Percentiles rank a stretch among this genome's conserved stretches.
phyloP scores from a whole-genome alignment of 1,140 invertebrate species.

The Maconellicoccus hirsutus region DNA sequence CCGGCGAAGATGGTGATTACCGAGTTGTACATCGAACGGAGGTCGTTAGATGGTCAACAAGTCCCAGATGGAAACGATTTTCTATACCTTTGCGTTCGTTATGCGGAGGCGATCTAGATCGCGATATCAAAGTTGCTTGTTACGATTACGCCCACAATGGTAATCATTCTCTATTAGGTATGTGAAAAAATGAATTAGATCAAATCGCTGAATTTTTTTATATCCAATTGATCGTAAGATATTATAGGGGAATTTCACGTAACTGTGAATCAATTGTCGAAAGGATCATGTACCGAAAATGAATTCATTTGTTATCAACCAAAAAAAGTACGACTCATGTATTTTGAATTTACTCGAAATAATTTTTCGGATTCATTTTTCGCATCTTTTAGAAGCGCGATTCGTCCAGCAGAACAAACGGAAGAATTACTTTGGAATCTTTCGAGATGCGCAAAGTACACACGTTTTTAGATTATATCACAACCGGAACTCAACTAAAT shows the following conservation, averaged over 20 bases:
- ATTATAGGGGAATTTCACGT: slow-evolving; percentile 30
- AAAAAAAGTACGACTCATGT: slow-evolving; percentile 23
- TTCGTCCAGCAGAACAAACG: slow-evolving; percentile 23
- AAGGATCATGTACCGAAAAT: slow-evolving; percentile 20
- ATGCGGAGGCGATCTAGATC: slow-evolving; percentile 47
- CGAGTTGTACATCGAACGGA: slow-evolving; percentile 37
- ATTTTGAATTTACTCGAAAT: slow-evolving; percentile 2
- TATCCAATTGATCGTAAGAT: neutral
- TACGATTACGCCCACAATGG: slow-evolving; percentile 33
- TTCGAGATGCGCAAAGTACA: slow-evolving; percentile 34
- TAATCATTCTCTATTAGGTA: slow-evolving; percentile 30
- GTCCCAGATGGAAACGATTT: slow-evolving; percentile 46
- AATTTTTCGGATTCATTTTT: neutral
- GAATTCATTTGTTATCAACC: slow-evolving; percentile 13
- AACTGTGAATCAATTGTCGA: slow-evolving; percentile 30
- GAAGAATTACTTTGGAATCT: slow-evolving; percentile 31
- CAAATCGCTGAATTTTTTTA: slow-evolving; percentile 12
- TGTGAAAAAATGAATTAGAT: no score
- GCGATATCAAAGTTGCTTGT: slow-evolving; percentile 36
- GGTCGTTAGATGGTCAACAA: slow-evolving; percentile 40
- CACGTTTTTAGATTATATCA: slow-evolving; percentile 47
- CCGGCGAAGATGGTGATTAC: slow-evolving; percentile 37
- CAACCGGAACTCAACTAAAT: slow-evolving; percentile 41
- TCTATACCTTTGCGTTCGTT: slow-evolving; percentile 39
- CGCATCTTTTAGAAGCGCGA: slow-evolving; percentile 25